Evolutionary conservation across 1,140 invertebrate genomes (phyloP), one percentile per base, ranked within the genome.

Genomic region (Araneus ventricosus): DNA sequence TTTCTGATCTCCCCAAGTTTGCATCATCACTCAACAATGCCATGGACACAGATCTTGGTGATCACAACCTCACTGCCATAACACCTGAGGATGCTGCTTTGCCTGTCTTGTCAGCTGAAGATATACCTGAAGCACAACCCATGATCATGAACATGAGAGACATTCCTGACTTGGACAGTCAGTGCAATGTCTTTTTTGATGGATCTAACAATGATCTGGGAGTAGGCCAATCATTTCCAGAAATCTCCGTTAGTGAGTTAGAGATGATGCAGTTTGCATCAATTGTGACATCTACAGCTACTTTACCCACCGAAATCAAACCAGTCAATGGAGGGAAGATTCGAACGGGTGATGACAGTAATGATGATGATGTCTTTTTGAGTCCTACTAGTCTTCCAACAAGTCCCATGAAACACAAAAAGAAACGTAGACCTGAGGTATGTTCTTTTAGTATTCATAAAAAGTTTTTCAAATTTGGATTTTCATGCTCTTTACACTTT

Each of bases 341-440:
- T 95, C 96, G 39, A 94, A 96, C 85, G 95, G 96, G 10, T 95
- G 96, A 41, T 96, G 96, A 96, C 90, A 93, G 96, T 92, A 96
- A 97, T 94, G 96, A 96, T 92, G 96, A 97, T 93, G 97, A 97
- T 90, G 96, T 98, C 10, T 98, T 98, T 95, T 95, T 98, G 85
- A 98, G 97, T 95, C 97, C 97, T 0, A 97, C 96, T 92, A 96
- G 95, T 94, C 94, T 95, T n/a, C 94, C 95, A 59, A 94, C 95
- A 10, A 95, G 94, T 93, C 95, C 95, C 24, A 89, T 95, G 22
- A 95, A 94, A 95, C 93, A 92, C n/a, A 94, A 94, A 61, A 95
- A 94, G 90, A 94, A 94, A 63, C 94, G 91, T 27, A 90, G 93
- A 37, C 94, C 94, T 34, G 94, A 94, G 45, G 93, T 94, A 61